Conservation (phyloP, 1,140 invertebrate genomes). For the Tetragonula clypearis region DNA sequence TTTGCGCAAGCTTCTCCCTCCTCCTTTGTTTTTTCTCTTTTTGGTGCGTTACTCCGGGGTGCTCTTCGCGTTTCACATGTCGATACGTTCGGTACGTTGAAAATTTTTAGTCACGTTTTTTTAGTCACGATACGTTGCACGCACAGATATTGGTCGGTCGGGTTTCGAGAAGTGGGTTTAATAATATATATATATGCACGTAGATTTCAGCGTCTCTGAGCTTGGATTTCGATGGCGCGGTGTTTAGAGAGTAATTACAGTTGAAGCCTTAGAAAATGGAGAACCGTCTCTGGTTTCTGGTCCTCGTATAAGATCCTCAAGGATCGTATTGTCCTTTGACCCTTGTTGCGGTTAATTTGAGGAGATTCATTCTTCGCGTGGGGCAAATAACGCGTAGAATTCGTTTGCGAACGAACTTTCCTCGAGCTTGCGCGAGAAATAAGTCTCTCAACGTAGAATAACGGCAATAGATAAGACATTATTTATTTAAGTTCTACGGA, state of each 20-base stretch:
- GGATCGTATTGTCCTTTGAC: neutral
- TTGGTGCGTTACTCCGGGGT: neutral
- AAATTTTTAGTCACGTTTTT: neutral
- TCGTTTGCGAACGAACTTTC: neutral
- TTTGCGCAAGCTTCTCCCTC: neutral
- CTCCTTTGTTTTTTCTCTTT: too few relatives aligned
- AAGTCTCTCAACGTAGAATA: neutral
- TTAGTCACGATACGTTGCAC: neutral
- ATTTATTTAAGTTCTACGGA: neutral
- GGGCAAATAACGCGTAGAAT: neutral
- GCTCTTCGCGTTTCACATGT: neutral
- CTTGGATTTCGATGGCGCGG: neutral
- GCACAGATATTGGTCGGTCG: neutral
- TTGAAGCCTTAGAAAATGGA: slow-evolving; percentile 3
- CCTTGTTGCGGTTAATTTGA: slow-evolving; percentile 1
- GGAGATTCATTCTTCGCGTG: neutral
- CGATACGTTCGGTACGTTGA: neutral
- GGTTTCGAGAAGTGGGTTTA: neutral
- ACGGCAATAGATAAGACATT: neutral
- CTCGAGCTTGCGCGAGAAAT: neutral
- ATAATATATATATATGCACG: neutral
- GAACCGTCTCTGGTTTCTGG: slow-evolving; percentile 3
- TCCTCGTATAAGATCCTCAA: neutral
- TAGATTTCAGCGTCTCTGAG: neutral
- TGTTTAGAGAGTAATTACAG: neutral